These are phyloP conservation scores for Helarctos malayanus DNA, from an alignment of 2,797 vertebrate species.

Conservation along the genomic window DNA sequence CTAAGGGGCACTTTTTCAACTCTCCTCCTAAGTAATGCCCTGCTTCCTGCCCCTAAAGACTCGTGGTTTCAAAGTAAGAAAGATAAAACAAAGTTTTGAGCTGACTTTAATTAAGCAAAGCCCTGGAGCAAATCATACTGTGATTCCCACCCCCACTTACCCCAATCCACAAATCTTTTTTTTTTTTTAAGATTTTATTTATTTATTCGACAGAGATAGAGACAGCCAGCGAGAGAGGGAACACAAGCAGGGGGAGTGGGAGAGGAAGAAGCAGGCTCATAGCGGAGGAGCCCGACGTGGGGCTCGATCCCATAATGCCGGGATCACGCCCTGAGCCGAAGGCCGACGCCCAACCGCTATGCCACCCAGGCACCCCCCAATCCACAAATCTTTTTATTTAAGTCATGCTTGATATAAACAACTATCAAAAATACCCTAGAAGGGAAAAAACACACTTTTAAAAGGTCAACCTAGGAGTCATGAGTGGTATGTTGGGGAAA, in stretches of 20 bases:
- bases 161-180: not conserved
- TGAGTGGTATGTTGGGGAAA: not conserved
- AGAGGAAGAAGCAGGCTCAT: no score
- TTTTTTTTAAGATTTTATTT: not conserved
- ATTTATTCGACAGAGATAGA: no score
- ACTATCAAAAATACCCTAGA: slow-evolving; percentile 5
- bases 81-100: slow-evolving; percentile 15
- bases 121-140: not conserved
- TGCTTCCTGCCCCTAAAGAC: not conserved
- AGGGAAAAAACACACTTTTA: slow-evolving; percentile 4
- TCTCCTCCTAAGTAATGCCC: not conserved
- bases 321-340: no score
- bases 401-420: slow-evolving; percentile 23
- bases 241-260: no score
- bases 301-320: no score
- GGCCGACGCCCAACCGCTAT: no score
- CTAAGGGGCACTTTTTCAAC: not conserved
- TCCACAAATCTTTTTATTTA: slow-evolving; percentile 7
- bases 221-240: no score
- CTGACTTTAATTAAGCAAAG: not conserved
- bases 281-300: no score
- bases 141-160: not conserved
- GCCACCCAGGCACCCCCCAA: no score
- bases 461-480: not conserved
- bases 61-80: slow-evolving; percentile 10